Conservation (phyloP, 2,888 invertebrate genomes). For the Drosophila kokeensis region DNA sequence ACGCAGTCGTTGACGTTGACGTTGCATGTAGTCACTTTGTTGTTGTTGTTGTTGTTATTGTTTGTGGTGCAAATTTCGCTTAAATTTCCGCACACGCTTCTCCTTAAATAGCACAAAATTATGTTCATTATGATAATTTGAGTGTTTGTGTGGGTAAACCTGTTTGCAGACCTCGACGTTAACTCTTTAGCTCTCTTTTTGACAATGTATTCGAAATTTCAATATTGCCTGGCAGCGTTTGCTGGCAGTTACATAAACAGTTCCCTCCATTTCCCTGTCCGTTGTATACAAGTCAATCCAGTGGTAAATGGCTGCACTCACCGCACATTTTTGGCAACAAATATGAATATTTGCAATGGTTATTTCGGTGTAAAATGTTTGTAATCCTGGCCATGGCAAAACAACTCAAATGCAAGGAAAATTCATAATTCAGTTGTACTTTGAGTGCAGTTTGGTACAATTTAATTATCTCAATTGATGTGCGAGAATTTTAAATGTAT, state of each 20-base stretch:
- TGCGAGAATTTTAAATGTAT: slow-evolving; percentile 9
- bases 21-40: slow-evolving; percentile 42
- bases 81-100: slow-evolving; percentile 60
- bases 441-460: slow-evolving; percentile 11
- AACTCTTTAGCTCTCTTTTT: slow-evolving; percentile 40
- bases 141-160: slow-evolving; percentile 17
- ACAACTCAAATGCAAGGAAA: slow-evolving; percentile 8
- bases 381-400: slow-evolving; percentile 15
- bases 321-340: slow-evolving; percentile 46
- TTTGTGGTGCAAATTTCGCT: slow-evolving; percentile 40
- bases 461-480: slow-evolving; percentile 35
- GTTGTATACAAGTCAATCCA: not conserved
- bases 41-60: slow-evolving; percentile 17
- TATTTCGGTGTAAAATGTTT: slow-evolving; percentile 41
- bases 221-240: slow-evolving; percentile 46
- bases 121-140: slow-evolving; percentile 78
- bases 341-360: slow-evolving; percentile 51
- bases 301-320: slow-evolving; percentile 15
- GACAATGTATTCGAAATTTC: slow-evolving; percentile 40
- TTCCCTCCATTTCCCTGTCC: not conserved
- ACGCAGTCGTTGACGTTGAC: slow-evolving; percentile 48
- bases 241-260: slow-evolving; percentile 30
- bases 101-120: slow-evolving; percentile 69
- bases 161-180: slow-evolving; percentile 12
- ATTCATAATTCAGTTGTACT: slow-evolving; percentile 8